Evolutionary conservation across 2,797 vertebrate species (phyloP).

Genomic region (Schizopygopsis pylzovi): DNA sequence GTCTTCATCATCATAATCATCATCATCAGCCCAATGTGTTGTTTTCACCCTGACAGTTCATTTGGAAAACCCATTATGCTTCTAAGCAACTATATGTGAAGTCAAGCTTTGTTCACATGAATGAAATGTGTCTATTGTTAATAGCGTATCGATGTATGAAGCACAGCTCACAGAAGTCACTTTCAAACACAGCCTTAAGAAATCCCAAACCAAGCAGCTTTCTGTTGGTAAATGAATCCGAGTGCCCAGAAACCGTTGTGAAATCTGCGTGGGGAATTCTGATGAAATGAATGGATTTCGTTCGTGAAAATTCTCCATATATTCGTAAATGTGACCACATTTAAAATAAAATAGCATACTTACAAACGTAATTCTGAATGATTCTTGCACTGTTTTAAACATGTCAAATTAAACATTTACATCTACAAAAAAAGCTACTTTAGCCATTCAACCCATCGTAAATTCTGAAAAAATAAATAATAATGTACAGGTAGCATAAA

Average conservation of each 20-base stretch:
- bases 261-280: background rate
- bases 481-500: background rate
- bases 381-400: too few species aligned
- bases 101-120: background rate
- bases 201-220: background rate
- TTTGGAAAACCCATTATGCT: background rate
- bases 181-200: background rate
- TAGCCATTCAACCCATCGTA: background rate
- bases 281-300: background rate
- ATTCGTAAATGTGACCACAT: background rate
- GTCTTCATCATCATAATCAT: background rate
- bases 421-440: background rate
- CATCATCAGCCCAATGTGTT: background rate
- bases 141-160: background rate
- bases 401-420: background rate
- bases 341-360: background rate
- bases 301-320: too few species aligned
- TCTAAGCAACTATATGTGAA: background rate
- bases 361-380: too few species aligned
- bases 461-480: background rate
- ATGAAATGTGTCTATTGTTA: background rate
- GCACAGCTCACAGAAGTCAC: background rate
- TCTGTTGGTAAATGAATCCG: background rate
- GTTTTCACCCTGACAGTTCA: background rate
- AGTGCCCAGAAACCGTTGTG: background rate